Evolutionary conservation across 2,888 invertebrate species (phyloP), one percentile per base, ranked within the genome.

Genomic region (Chymomyza procnemis): DNA sequence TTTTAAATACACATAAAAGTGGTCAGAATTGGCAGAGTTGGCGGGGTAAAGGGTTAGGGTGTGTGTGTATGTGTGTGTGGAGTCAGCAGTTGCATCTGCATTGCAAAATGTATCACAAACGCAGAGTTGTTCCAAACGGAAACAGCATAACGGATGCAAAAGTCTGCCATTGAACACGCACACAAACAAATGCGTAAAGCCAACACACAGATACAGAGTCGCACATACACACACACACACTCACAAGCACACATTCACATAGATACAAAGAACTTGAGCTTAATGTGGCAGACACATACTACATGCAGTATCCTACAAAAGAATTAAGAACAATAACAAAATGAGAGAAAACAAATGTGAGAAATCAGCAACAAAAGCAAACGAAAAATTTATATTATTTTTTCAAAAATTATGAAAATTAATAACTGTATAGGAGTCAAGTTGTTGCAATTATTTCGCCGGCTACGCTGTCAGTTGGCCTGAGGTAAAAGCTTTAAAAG

Each of bases 1-100:
- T 83, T 83, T 87, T 87, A 82, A 87, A 83, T 85, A 85, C 82
- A 79, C 80, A 82, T 79, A 82, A 73, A 76, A 64, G 72, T 62
- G 69, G 69, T 22, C 16, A 19, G n/a, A 60, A 26, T 22, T 22
- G 21, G 21, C 22, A 47, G 26, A 46, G 5, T 48, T 22, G 48
- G 22, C 18, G n/a, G n/a, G n/a, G n/a, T n/a, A 21, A 60, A 46
- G 48, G 47, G 47, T 22, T 8, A 21, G 47, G n/a, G n/a, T n/a
- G n/a, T n/a, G n/a, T n/a, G n/a, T n/a, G n/a, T n/a, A n/a, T n/a
- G n/a, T n/a, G n/a, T n/a, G n/a, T n/a, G n/a, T n/a, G 19, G 4
- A 12, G 34, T 2, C 1, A 12, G 12, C 1, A 41, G 12, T 0
- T 3, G 34, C 12, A 12, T 12, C 9, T 41, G 34, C n/a, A 41